Conservation (phyloP, 2,888 invertebrate species). For the Aelia acuminata region DNA sequence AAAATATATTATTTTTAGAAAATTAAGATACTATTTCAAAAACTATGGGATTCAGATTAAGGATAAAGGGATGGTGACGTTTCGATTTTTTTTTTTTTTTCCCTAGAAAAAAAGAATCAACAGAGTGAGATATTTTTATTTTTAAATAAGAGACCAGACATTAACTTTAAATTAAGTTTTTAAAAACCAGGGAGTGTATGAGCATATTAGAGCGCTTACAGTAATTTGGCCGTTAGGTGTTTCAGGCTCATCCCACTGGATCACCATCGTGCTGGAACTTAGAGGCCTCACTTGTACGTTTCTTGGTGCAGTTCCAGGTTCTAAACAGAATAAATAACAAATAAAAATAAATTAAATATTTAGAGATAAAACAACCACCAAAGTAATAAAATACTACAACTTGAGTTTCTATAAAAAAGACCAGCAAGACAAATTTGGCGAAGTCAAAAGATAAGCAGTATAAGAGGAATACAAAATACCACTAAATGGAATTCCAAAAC, state of each 20-base stretch:
- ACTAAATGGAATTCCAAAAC: background rate
- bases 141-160: background rate
- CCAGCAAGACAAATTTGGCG: background rate
- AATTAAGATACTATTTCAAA: background rate
- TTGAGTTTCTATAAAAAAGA: background rate
- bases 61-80: background rate
- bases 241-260: constrained; percentile 98
- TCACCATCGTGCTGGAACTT: constrained; percentile 95
- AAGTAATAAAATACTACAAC: background rate
- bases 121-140: background rate
- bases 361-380: background rate
- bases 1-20: background rate
- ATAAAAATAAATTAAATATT: constrained; percentile 9
- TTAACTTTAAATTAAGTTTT: background rate
- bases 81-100: background rate
- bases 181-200: background rate
- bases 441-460: background rate
- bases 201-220: constrained; percentile 74
- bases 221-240: constrained; percentile 97
- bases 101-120: background rate
- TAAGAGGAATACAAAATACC: background rate
- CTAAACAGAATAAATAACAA: constrained; percentile 71
- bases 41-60: background rate
- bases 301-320: constrained; percentile 94
- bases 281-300: constrained; percentile 95